Conservation (phyloP, 2,888 invertebrate genomes). For the Parnassius orleans region DNA sequence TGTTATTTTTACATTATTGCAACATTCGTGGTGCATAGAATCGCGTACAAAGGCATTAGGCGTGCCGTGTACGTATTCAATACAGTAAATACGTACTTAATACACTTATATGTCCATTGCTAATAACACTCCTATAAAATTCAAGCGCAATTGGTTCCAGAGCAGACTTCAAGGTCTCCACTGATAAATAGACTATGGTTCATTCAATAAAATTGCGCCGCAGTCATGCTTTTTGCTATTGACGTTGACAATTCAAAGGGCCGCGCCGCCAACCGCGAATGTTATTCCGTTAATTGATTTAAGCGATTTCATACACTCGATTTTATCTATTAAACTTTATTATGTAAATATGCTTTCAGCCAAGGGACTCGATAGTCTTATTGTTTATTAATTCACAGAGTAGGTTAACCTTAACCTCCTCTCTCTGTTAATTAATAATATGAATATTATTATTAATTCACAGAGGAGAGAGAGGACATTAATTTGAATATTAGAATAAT, state of each 20-base stretch:
- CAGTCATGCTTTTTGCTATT: conserved; percentile 17
- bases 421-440: no score
- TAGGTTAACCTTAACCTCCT: no score
- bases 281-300: conserved; percentile 16
- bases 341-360: conserved; percentile 18
- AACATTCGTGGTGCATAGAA: conserved; percentile 15
- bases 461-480: conserved; percentile 1
- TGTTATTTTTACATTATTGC: conserved; percentile 23
- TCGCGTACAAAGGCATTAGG: conserved; percentile 16
- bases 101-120: conserved; percentile 37
- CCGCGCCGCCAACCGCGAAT: conserved; percentile 1
- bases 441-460: conserved; percentile 24
- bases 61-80: background rate
- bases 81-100: conserved; percentile 18
- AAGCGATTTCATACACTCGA: conserved; percentile 12
- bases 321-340: conserved; percentile 19
- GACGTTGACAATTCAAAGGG: conserved; percentile 25
- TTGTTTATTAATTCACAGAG: conserved; percentile 25
- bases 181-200: conserved; percentile 54
- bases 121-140: conserved; percentile 50
- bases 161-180: conserved; percentile 59
- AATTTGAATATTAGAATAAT: conserved; percentile 1
- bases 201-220: conserved; percentile 43
- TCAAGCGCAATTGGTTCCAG: conserved; percentile 62
- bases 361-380: conserved; percentile 14